phyloP scores from a whole-genome alignment of 1,140 invertebrate genomes.

The Linepithema humile region DNA sequence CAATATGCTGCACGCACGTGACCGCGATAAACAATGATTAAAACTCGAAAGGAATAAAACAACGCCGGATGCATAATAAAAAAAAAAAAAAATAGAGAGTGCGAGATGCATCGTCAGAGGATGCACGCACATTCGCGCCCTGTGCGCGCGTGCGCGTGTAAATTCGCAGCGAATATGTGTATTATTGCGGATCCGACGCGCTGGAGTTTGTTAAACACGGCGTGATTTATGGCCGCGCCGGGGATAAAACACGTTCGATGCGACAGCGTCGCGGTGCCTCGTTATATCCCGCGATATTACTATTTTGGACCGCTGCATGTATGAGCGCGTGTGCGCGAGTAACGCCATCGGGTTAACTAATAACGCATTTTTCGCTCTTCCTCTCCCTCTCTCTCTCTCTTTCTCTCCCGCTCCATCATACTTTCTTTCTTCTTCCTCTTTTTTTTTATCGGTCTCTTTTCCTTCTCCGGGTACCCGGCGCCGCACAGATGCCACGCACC shows the following conservation, averaged over 20 bases:
- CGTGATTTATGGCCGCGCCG: conserved; percentile 63
- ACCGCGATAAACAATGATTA: conserved; percentile 69
- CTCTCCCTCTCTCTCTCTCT: background rate
- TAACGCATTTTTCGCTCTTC: conserved; percentile 6
- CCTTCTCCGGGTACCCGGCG: background rate
- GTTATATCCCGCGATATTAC: conserved; percentile 55
- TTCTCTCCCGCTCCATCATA: conserved; percentile 12
- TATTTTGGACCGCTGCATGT: conserved; percentile 47
- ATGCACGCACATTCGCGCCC: conserved; percentile 26
- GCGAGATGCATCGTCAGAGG: conserved; percentile 7
- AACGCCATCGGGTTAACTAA: conserved; percentile 28
- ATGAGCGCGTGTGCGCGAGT: background rate
- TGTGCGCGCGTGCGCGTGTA: conserved; percentile 38
- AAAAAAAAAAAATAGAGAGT: background rate
- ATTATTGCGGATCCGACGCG: conserved; percentile 55
- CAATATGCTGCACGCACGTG: conserved; percentile 17
- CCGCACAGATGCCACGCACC: conserved; percentile 44
- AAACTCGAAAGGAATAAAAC: conserved; percentile 30
- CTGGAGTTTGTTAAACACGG: conserved; percentile 67
- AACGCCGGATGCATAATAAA: conserved; percentile 22
- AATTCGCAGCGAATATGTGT: conserved; percentile 66
- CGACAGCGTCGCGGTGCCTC: conserved; percentile 41
- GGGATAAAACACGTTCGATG: conserved; percentile 69
- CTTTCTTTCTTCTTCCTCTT: background rate
- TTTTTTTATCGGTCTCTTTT: background rate